Evolutionary conservation across 2,888 invertebrate genomes (phyloP).

Genomic region (Leptinotarsa juncta): DNA sequence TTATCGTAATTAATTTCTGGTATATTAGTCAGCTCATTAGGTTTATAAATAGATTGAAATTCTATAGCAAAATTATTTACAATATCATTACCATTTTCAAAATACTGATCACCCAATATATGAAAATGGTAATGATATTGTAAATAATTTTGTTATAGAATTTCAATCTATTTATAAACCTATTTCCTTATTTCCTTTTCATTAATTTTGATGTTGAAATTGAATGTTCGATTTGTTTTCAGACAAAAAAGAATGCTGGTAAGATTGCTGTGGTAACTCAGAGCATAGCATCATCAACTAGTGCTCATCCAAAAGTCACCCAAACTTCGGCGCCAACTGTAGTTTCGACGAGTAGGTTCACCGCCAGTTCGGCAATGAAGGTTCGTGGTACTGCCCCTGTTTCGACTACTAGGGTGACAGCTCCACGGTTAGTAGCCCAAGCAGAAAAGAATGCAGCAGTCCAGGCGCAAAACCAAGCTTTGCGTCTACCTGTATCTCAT

Average conservation of each 20-base stretch:
- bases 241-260: slow-evolving; percentile 63
- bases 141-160: too few species aligned
- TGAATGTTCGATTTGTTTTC: slow-evolving; percentile 31
- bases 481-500: slow-evolving; percentile 66
- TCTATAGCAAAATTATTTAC: too few species aligned
- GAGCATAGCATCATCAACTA: slow-evolving; percentile 33
- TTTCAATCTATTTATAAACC: too few species aligned
- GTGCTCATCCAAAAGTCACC: slow-evolving; percentile 53
- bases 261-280: slow-evolving; percentile 54
- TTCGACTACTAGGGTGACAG: slow-evolving; percentile 53
- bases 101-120: too few species aligned
- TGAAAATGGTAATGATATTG: too few species aligned
- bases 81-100: too few species aligned
- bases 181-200: too few species aligned
- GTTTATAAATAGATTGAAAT: too few species aligned
- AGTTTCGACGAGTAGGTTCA: slow-evolving; percentile 45
- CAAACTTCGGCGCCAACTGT: slow-evolving; percentile 52
- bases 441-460: slow-evolving; percentile 68
- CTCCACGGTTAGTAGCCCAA: slow-evolving; percentile 71
- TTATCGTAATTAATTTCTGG: too few species aligned
- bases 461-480: slow-evolving; percentile 41
- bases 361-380: slow-evolving; percentile 53
- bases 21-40: too few species aligned
- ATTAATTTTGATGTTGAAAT: too few species aligned
- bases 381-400: slow-evolving; percentile 56